Base-by-base conservation (phyloP, 1,140 invertebrate species). In the Drosophila equinoxialis region DNA sequence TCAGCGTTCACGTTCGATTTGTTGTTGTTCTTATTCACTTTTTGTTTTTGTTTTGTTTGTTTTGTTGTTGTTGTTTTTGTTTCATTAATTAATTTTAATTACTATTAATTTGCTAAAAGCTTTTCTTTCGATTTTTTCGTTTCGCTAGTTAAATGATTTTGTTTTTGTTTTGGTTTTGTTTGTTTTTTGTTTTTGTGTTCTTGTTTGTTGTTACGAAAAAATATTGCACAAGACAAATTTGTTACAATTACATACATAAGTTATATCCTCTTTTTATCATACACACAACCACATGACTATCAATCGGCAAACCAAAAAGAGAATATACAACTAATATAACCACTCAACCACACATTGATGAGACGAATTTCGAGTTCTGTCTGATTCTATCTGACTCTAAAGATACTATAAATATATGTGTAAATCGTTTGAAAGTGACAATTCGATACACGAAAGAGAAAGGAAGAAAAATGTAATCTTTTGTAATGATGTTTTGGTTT, bases 221-320 rank as follows among this genome's bases (percentile, higher is more conserved):
- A 71, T 77, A 67, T 71, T 77, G 68, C 75, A 77, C 66, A 70
- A 69, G 59, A 77, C 74, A 55, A 77, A 70, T 77, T 68, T n/a
- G 77, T 61, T 76, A 71, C 20, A 51, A 51, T 23, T 42, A 60
- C 54, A 55, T 60, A 55, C 42, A 73, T 59, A 66, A 66, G 54
- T 60, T 48, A 55, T 71, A 39, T 33, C 20, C 55, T 71, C 17
- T 30, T 78, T 78, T 78, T 65, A 68, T 54, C 55, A 69, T 77
- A 65, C 58, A 84, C 84, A 87, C 84, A 87, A 87, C 84, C 84
- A 87, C 77, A 75, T 78, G 77, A 81, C 71, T 73, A 57, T 51
- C 74, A 71, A 73, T 84, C 77, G 77, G 80, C 85, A 89, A 87
- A 81, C 74, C 77, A 73, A 67, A 65, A 26, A 7, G 23, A 20